Percentiles rank a stretch among this genome's conserved stretches.
phyloP scores from a whole-genome alignment of 2,888 invertebrate genomes.

The Ryuthela nishihirai region DNA sequence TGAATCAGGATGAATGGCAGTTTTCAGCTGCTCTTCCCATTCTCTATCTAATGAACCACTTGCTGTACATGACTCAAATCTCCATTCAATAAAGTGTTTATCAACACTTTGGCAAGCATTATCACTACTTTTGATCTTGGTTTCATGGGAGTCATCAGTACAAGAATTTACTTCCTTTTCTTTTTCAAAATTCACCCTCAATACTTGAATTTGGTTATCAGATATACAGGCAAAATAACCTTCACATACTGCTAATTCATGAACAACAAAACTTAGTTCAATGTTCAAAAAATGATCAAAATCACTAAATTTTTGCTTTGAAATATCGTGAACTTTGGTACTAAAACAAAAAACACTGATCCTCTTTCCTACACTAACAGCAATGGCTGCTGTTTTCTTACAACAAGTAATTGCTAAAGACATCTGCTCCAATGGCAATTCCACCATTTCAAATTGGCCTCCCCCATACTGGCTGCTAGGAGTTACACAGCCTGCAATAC shows the following conservation, averaged over 20 bases:
- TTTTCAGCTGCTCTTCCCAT: conserved; percentile 30
- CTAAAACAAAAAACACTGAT: conserved; percentile 61
- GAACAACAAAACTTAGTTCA: conserved; percentile 60
- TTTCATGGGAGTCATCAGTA: not conserved
- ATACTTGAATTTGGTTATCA: conserved; percentile 61
- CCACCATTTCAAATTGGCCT: conserved; percentile 64
- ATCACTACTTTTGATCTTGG: too few relatives aligned
- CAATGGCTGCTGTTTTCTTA: conserved; percentile 49
- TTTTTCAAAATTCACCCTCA: conserved; percentile 52
- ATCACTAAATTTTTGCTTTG: conserved; percentile 65
- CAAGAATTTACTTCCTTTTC: not conserved
- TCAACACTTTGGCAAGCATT: conserved; percentile 43
- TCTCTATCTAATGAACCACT: conserved; percentile 6
- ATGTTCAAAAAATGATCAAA: conserved; percentile 66
- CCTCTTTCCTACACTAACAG: conserved; percentile 53
- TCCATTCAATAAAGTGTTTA: conserved; percentile 46
- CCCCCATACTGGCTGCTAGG: conserved; percentile 63
- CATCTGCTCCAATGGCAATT: conserved; percentile 62
- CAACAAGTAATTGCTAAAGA: conserved; percentile 52
- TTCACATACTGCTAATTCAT: conserved; percentile 61
- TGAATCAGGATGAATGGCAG: conserved; percentile 39
- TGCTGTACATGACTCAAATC: conserved; percentile 42
- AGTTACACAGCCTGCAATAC: conserved; percentile 70
- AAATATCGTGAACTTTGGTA: conserved; percentile 63
- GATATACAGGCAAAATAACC: conserved; percentile 65